Evolutionary conservation across 92 coral and sea anemone genomes (phyloP), one percentile per base, ranked within the genome.

Genomic region (Muricea muricata): DNA sequence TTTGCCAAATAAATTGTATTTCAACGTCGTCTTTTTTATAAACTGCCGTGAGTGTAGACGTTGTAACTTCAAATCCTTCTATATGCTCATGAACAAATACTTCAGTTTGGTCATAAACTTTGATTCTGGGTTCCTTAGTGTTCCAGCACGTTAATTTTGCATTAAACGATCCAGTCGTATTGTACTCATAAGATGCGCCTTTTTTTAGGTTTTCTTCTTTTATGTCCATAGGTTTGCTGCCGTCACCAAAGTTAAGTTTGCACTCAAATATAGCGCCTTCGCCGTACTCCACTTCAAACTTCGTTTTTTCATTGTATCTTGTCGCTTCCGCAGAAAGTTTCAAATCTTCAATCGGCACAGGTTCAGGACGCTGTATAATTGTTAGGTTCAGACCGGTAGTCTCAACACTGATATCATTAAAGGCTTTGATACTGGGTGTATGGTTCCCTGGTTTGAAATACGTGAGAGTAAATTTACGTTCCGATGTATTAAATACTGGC

Each of bases 191-290:
- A 14, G 5, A 42, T 13, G 92, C 14, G 1, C 93, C 98, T 3
- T 10, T 29, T 4, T 78, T 87, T 7, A 96, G 78, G 2, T 72
- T 75, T 14, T 54, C n/a, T 28, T 96, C 93, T 1, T 33, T 20
- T 12, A 79, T 40, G 4, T 24, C 78, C 41, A 6, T 41, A 13
- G 25, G 34, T 7, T 32, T 40, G 0, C n/a, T n/a, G n/a, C 18
- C 54, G 68, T 92, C 97, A 3, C 94, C 97, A 40, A 87, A 92
- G 18, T 87, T 35, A 14, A 92, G 52, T 48, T 45, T 34, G 75
- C 99, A 96, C 0, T 58, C 41, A 78, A 90, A 96, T 24, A 57
- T 28, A 71, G 83, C 90, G 1, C 99, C 99, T 7, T 50, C 55
- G 9, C 72, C 85, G 67, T 80, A 92, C 24, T 58, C 84, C 40